These are phyloP conservation scores for Nasua narica DNA, from an alignment of 2,797 vertebrate species.

Conservation along the genomic window DNA sequence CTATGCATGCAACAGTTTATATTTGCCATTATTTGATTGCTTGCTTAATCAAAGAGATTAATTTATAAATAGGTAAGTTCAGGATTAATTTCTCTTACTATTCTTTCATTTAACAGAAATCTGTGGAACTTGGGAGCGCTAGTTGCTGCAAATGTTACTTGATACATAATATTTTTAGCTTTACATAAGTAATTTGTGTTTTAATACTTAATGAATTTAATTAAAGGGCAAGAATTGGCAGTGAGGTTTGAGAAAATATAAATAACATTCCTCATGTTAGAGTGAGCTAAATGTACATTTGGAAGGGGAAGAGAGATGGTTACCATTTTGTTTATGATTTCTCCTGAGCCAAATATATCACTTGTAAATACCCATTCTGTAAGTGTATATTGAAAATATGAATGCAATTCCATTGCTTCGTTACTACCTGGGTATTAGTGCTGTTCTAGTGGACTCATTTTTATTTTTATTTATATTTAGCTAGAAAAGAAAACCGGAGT, in stretches of 20 bases:
- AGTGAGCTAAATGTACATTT: neutral
- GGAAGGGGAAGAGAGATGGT: neutral
- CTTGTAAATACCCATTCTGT: neutral
- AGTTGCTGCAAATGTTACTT: neutral
- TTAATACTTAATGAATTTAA: neutral
- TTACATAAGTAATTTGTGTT: neutral
- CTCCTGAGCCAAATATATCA: neutral
- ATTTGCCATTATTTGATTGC: slow-evolving; percentile 7
- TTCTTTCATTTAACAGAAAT: neutral
- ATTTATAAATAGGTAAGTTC: slow-evolving; percentile 8
- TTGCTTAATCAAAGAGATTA: slow-evolving; percentile 2
- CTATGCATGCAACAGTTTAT: neutral
- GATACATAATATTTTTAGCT: neutral
- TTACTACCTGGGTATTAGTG: neutral
- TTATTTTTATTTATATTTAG: neutral
- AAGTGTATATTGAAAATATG: neutral
- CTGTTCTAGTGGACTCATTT: neutral
- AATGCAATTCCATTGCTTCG: neutral
- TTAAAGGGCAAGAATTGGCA: neutral
- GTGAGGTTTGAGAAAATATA: neutral
- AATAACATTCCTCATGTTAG: neutral
- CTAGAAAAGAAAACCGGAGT: neutral
- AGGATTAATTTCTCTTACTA: slow-evolving; percentile 6
- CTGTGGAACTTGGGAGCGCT: neutral
- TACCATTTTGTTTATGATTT: neutral